Base-by-base conservation (phyloP, 92 coral and sea anemone genomes). In the Porites cylindrica region DNA sequence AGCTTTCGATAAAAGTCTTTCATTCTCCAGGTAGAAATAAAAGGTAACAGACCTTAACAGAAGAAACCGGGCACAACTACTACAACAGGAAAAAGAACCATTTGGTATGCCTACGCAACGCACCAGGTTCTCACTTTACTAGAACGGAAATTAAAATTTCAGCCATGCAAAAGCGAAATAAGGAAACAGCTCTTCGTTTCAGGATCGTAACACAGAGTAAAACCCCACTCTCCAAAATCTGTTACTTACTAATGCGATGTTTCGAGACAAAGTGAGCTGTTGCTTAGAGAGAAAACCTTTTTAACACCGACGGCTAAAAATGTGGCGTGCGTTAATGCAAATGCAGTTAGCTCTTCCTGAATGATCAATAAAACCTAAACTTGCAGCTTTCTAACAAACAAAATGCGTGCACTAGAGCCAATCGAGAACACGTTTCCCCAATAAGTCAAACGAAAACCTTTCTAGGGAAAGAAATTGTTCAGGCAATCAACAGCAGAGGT, bases 271-370 rank as follows among this genome's bases (percentile, higher is more conserved):
- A 83, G 63, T 38, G 23, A 38, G 23, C 4, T n/a, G 65, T 61
- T 60, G 72, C 52, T 69, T n/a, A 70, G 7, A 24, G 54, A 58
- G 70, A 69, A 58, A 10, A 56, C 32, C 23, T 9, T 69, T 69
- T 70, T 69, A 14, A 17, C 54, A 12, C 79, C 80, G 51, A 70
- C 71, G 21, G 10, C 21, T 72, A 24, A 24, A 56, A n/a, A 53
- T 71, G 77, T 88, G 91, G 95, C 88, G 88, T 92, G 92, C 83
- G 84, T 80, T 82, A 59, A 81, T 91, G 91, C 94, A 91, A 89
- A 91, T 88, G 85, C 78, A 70, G 79, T 52, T 60, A 91, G 32
- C 23, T 66, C 52, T 61, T 51, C 51, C 67, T 54, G 71, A 78
- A 43, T 80, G 78, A 73, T 76, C 88, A 59, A 76, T 84, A 79